Conservation (phyloP, 2,888 invertebrate genomes). For the Drosophila paranaensis region DNA sequence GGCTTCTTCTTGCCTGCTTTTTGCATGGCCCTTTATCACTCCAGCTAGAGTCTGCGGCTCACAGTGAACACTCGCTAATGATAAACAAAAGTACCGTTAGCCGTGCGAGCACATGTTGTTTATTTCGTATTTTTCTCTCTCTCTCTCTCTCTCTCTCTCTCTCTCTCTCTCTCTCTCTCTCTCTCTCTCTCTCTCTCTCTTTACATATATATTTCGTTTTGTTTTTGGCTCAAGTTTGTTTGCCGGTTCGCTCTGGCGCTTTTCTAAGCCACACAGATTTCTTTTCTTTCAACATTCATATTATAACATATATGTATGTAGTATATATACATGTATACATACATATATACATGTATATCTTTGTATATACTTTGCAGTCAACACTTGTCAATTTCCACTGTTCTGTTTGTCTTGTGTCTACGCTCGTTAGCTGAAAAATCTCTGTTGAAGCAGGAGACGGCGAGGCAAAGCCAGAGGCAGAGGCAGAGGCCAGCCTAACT, state of each 20-base stretch:
- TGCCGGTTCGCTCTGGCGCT: slow-evolving; percentile 48
- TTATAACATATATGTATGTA: slow-evolving; percentile 3
- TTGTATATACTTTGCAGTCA: slow-evolving; percentile 28
- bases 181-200: neutral
- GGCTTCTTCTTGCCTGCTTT: neutral
- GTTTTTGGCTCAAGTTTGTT: slow-evolving; percentile 30
- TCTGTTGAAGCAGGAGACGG: slow-evolving; percentile 9
- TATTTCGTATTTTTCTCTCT: too few relatives aligned
- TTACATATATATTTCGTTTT: slow-evolving; percentile 16
- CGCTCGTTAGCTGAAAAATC: slow-evolving; percentile 36
- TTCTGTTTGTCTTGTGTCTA: slow-evolving; percentile 39
- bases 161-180: too few relatives aligned
- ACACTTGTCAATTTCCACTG: slow-evolving; percentile 59
- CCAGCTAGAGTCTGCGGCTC: neutral
- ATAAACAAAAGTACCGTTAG: slow-evolving; percentile 65
- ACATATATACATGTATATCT: too few relatives aligned
- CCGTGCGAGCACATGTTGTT: slow-evolving; percentile 46
- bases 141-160: too few relatives aligned
- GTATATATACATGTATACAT: neutral
- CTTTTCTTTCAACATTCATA: slow-evolving; percentile 24
- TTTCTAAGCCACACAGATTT: slow-evolving; percentile 57
- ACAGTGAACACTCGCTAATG: slow-evolving; percentile 48
- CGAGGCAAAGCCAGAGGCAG: neutral
- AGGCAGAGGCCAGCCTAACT: slow-evolving; percentile 21
- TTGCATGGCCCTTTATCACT: slow-evolving; percentile 11